Conservation (phyloP, 2,888 invertebrate species). For the Agrotis puta region DNA sequence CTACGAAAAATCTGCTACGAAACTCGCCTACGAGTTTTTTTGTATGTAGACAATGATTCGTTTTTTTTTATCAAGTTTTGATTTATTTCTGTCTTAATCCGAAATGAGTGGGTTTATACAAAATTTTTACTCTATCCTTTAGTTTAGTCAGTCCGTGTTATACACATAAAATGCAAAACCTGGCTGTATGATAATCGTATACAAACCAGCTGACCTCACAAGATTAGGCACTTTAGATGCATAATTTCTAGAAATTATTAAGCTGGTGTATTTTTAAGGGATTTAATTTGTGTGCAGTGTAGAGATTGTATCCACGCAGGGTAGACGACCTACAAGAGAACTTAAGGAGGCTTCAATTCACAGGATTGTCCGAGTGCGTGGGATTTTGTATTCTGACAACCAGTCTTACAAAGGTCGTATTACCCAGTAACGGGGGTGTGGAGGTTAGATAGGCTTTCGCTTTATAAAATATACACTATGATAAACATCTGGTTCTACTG, state of each 20-base stretch:
- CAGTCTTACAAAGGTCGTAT: too few species aligned
- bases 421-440: too few species aligned
- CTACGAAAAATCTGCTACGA: conserved; percentile 45
- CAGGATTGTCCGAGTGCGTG: background rate
- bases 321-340: background rate
- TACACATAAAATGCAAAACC: conserved; percentile 24
- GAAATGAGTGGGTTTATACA: background rate
- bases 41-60: background rate
- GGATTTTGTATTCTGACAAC: too few species aligned
- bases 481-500: too few species aligned
- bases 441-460: too few species aligned
- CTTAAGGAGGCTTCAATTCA: background rate
- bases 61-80: background rate
- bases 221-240: conserved; percentile 17
- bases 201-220: conserved; percentile 26
- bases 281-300: conserved; percentile 24
- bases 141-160: background rate
- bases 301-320: conserved; percentile 7
- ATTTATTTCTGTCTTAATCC: background rate
- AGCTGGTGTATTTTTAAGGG: conserved; percentile 22
- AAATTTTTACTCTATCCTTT: conserved; percentile 2
- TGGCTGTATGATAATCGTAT: conserved; percentile 19
- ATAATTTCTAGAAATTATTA: conserved; percentile 30
- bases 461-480: too few species aligned
- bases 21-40: conserved; percentile 11